Conservation (phyloP, 2,797 vertebrate species). For the Stomatorhinus walkeri region DNA sequence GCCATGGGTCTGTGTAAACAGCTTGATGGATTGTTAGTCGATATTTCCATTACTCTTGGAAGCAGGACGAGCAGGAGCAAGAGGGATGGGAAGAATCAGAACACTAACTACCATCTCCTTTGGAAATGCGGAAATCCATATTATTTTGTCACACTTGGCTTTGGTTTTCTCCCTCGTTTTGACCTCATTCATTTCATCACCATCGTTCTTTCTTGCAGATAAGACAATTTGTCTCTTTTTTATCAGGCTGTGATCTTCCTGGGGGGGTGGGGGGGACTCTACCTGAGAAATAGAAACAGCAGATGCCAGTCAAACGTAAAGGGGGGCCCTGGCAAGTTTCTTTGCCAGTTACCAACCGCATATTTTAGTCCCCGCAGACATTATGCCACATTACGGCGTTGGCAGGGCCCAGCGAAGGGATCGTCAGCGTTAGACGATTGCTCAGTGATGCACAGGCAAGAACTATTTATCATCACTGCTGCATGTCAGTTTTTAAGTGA, state of each 20-base stretch:
- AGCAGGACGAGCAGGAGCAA: constrained; percentile 21
- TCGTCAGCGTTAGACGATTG: neutral
- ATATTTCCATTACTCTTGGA: constrained; percentile 35
- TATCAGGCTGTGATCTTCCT: neutral
- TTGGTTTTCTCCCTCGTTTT: neutral
- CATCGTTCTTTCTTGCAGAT: neutral
- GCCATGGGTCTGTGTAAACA: neutral
- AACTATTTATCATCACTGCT: neutral
- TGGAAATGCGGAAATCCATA: constrained; percentile 26
- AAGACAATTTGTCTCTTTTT: neutral
- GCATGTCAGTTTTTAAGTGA: neutral
- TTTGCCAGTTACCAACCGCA: neutral
- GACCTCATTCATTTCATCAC: neutral
- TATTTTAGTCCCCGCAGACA: neutral
- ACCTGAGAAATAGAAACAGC: neutral
- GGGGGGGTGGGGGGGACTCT: neutral
- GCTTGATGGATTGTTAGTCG: constrained; percentile 18
- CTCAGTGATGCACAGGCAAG: neutral
- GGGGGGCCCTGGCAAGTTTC: neutral
- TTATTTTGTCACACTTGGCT: neutral
- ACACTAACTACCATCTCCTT: constrained; percentile 1
- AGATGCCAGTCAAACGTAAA: neutral
- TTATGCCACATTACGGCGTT: neutral
- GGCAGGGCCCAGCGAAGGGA: neutral
- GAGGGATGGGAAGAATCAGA: constrained; percentile 17